phyloP scores from a whole-genome alignment of 2,113 vertebrate species.

The Arvicanthis niloticus region DNA sequence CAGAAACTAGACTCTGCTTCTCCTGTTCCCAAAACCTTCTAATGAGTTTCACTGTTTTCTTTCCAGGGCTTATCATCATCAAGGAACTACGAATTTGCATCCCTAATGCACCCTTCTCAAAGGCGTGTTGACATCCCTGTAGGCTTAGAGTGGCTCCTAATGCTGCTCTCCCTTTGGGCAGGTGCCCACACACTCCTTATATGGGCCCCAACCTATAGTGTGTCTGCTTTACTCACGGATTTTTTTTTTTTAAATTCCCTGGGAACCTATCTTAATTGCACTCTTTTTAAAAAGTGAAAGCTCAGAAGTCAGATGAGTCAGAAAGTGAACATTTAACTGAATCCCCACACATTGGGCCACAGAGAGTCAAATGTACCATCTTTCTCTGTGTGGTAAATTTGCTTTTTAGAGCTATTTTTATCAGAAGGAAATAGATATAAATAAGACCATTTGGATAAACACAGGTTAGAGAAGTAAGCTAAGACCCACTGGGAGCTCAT shows the following conservation, averaged over 20 bases:
- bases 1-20: constrained; percentile 71
- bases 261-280: constrained; percentile 80
- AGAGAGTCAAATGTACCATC: constrained; percentile 28
- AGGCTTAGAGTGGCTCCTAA: constrained; percentile 77
- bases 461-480: constrained; percentile 63
- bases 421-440: constrained; percentile 74
- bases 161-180: constrained; percentile 74
- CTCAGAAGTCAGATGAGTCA: constrained; percentile 78
- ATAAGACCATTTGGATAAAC: constrained; percentile 75
- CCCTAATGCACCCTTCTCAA: constrained; percentile 79
- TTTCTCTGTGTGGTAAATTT: background rate
- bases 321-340: constrained; percentile 60
- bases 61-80: constrained; percentile 81
- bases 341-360: background rate
- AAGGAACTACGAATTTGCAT: constrained; percentile 81
- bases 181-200: constrained; percentile 77
- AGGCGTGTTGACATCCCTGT: constrained; percentile 81
- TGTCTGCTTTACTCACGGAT: constrained; percentile 69
- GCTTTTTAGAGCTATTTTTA: constrained; percentile 68
- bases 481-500: constrained; percentile 23
- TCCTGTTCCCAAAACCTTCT: constrained; percentile 64
- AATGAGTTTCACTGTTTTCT: constrained; percentile 85
- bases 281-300: constrained; percentile 75
- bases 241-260: constrained; percentile 59
- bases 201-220: constrained; percentile 67